A percentile compares a stretch with the other conserved stretches of the same genome.
These are phyloP conservation scores for Diachasmimorpha longicaudata DNA, from an alignment of 1,140 invertebrate species.

Conservation along the genomic window DNA sequence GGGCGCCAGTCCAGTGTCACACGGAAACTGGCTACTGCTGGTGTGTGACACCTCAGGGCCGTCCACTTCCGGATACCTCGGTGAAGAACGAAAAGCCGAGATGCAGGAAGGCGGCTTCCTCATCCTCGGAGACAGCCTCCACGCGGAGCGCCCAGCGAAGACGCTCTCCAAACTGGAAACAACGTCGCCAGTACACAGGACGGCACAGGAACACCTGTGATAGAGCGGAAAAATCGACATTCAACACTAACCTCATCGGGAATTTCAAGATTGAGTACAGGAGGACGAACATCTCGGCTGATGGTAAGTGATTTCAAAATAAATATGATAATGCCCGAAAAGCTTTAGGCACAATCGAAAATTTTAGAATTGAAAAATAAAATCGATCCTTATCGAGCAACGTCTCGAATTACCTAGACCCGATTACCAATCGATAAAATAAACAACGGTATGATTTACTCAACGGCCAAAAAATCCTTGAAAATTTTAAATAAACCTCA, in stretches of 20 bases:
- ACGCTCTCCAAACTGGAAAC: conserved; percentile 50
- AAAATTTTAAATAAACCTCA: neutral
- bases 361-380: neutral
- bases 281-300: conserved; percentile 54
- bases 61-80: conserved; percentile 78
- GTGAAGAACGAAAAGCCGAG: conserved; percentile 72
- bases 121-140: conserved; percentile 44
- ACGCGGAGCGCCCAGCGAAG: conserved; percentile 46
- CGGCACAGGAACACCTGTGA: conserved; percentile 67
- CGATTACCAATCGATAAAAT: too few relatives aligned
- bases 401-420: too few relatives aligned
- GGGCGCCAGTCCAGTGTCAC: conserved; percentile 84
- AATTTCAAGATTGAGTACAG: conserved; percentile 82
- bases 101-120: conserved; percentile 61
- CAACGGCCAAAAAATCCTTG: neutral
- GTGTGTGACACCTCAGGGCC: conserved; percentile 84
- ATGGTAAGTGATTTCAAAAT: conserved; percentile 45
- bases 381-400: too few relatives aligned
- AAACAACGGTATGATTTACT: neutral
- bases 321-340: too few relatives aligned
- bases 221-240: conserved; percentile 73
- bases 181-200: conserved; percentile 45
- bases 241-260: conserved; percentile 82
- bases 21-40: conserved; percentile 77
- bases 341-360: neutral